Evolutionary conservation across 2,113 vertebrate species (phyloP), one percentile per base, ranked within the genome.

Genomic region (Hucho hucho): DNA sequence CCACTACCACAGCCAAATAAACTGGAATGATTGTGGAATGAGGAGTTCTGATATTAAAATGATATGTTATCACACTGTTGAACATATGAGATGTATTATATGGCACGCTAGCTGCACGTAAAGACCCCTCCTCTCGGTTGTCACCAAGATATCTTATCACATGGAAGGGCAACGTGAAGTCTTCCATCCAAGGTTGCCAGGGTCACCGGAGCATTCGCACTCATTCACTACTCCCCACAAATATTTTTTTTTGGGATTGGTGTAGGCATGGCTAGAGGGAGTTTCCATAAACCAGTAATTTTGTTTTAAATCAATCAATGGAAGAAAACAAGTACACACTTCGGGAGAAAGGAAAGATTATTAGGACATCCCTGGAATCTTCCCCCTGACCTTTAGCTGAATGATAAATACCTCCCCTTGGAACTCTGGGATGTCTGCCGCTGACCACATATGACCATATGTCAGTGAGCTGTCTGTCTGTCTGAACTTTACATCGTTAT

Each of bases 331-430:
- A 53, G 49, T 14, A 53, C 49, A 53, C 9, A 43, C 7, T 12
- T 43, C 2, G 0, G 37, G 37, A 43, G 37, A 43, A 43, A 43
- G 37, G 37, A 43, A 43, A 43, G 37, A 43, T 43, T 43, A 43
- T 43, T 43, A 11, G 37, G 7, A 43, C 37, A 2, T 14, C 12
- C 12, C 16, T 16, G 49, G 4, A 53, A 16, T 16, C 46, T 49
- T 47, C 84, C 70, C 75, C 22, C 59, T 86, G 84, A 84, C 88
- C 84, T 90, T 90, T 90, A 86, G 84, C 72, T 87, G 82, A 79
- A 75, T 49, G 79, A 80, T 72, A 67, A 78, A 64, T 28, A 76
- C 81, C 73, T 79, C 14, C 32, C 32, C 64, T 32, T 13, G 85
- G 84, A 88, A 84, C 37, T 85, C 89, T 85, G 43, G 70, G 72